Base-by-base conservation (phyloP, 2,113 vertebrate genomes). In the Patagioenas fasciata region DNA sequence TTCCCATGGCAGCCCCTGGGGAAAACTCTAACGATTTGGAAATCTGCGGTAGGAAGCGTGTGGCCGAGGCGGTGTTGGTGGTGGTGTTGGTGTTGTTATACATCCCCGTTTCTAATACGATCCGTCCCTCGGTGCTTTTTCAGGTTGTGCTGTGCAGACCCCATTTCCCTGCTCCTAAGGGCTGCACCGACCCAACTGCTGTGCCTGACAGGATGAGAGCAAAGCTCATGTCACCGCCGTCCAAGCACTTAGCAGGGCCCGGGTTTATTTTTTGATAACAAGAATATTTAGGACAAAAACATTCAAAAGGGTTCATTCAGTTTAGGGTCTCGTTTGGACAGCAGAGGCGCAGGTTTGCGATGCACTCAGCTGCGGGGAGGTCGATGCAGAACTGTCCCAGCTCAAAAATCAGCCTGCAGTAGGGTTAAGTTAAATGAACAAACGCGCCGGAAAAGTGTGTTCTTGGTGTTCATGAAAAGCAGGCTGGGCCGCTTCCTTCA, bases 11-110 rank as follows among this genome's bases (percentile, higher is more conserved):
- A 54, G 66, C 36, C 62, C 54, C 77, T 20, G 14, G 67, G 80
- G 47, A 47, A 32, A 21, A 26, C 25, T 18, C 4, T 14, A 40
- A 23, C 11, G 7, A 6, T 44, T n/a, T 17, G 34, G n/a, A 6
- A 6, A 5, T 11, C 1, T 28, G 57, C 1, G 23, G 34, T 51
- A 17, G 48, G 67, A 32, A 20, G 24, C 0, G 4, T 24, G 70
- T 5, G 74, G 42, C 88, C 2, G 3, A 19, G 61, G 58, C 56
- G 32, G 24, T 36, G 53, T 58, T 38, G 34, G 28, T 72, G 70
- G 5, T 25, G 61, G 8, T 25, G 5, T 47, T 72, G 70, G 5
- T 25, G 61, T 10, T 25, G 5, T 47, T 47, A 47, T 5, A 18
- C 40, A 20, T 48, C 44, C 42, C 44, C 38, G 13, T 15, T 34